phyloP scores from a whole-genome alignment of 2,113 vertebrate species.

The Eptesicus fuscus region DNA sequence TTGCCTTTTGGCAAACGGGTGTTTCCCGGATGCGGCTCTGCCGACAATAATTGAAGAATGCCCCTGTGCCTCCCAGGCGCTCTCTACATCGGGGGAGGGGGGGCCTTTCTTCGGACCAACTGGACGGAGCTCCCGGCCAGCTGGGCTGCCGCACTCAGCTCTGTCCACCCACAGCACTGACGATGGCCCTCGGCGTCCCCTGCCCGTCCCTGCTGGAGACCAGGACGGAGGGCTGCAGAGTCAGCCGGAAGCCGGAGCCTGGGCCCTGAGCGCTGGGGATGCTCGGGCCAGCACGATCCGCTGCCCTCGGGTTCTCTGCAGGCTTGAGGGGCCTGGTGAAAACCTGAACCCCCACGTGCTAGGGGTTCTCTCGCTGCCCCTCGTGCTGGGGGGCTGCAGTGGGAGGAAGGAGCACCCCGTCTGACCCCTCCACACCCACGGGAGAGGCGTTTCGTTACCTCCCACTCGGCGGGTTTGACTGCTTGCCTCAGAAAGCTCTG shows the following conservation, averaged over 20 bases:
- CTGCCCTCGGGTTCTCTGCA: no score
- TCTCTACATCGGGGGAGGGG: no score
- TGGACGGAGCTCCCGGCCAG: background rate
- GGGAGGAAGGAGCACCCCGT: no score
- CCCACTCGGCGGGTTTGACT: no score
- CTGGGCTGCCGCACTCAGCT: background rate
- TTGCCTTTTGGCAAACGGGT: no score
- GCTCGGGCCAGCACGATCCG: background rate
- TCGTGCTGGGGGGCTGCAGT: background rate
- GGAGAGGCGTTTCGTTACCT: rapidly evolving
- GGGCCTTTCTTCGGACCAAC: background rate
- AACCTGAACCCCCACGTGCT: background rate
- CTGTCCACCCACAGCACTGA: background rate
- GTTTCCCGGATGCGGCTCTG: no score
- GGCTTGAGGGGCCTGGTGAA: background rate
- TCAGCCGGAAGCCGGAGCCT: rapidly evolving
- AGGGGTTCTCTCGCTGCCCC: background rate
- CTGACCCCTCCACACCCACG: background rate
- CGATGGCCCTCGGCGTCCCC: background rate
- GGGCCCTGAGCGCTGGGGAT: background rate
- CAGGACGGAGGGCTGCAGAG: background rate
- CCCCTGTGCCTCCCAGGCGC: no score
- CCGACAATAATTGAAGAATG: no score
- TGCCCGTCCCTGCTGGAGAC: no score
- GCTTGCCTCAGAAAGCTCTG: background rate